Percentiles rank a stretch among this genome's conserved stretches.
phyloP scores from a whole-genome alignment of 2,888 invertebrate genomes.

The Nomada fucata region DNA sequence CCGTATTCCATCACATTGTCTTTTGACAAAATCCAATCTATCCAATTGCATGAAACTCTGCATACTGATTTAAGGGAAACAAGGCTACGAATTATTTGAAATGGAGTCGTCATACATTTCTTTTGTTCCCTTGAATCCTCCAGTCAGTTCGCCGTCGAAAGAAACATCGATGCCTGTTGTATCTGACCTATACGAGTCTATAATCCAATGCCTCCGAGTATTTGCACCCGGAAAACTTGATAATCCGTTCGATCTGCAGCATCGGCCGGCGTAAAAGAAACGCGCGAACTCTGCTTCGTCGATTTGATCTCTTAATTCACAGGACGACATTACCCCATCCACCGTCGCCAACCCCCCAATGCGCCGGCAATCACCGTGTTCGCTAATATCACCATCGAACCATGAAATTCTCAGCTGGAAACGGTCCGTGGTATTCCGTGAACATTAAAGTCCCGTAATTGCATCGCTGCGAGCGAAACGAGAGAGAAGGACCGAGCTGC shows the following conservation, averaged over 20 bases:
- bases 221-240: not conserved
- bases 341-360: too few relatives aligned
- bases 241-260: constrained; percentile 12
- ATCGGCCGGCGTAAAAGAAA: not conserved
- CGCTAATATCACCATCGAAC: constrained; percentile 76
- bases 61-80: too few relatives aligned
- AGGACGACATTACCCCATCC: constrained; percentile 68
- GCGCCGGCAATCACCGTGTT: constrained; percentile 47
- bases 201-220: too few relatives aligned
- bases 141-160: too few relatives aligned
- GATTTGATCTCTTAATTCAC: constrained; percentile 74
- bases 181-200: too few relatives aligned
- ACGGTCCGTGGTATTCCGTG: constrained; percentile 75
- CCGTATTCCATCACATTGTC: too few relatives aligned
- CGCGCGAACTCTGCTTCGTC: constrained; percentile 33
- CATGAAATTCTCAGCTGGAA: constrained; percentile 79
- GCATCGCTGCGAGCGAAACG: constrained; percentile 77
- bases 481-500: constrained; percentile 40
- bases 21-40: too few relatives aligned
- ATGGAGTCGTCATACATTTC: too few relatives aligned
- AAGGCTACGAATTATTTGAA: too few relatives aligned
- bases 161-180: too few relatives aligned
- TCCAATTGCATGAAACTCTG: too few relatives aligned
- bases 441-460: constrained; percentile 80
- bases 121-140: too few relatives aligned